Percentiles rank a stretch among this genome's conserved stretches.
Evolutionary conservation across 2,797 vertebrate species (phyloP).

Genomic region (Choloepus didactylus): DNA sequence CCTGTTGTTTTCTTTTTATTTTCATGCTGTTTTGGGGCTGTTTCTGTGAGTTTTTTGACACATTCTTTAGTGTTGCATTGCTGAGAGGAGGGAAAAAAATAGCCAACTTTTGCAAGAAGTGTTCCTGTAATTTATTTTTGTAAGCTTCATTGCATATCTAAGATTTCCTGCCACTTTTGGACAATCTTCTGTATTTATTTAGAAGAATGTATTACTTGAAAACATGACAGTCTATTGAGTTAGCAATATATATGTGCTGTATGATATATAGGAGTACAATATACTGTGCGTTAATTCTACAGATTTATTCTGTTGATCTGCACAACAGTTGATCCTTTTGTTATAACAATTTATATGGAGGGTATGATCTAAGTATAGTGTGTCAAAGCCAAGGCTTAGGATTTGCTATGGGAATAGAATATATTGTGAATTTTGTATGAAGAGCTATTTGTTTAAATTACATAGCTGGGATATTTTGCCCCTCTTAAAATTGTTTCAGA

Average conservation of each 20-base stretch:
- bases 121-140: conserved; percentile 83
- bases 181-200: conserved; percentile 96
- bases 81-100: conserved; percentile 74
- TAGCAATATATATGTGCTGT: conserved; percentile 86
- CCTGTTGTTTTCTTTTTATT: conserved; percentile 78
- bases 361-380: conserved; percentile 83
- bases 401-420: conserved; percentile 86
- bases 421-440: conserved; percentile 88
- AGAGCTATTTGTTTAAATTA: conserved; percentile 87
- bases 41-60: conserved; percentile 91
- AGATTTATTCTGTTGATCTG: conserved; percentile 88
- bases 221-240: conserved; percentile 86
- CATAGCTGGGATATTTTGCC: conserved; percentile 88
- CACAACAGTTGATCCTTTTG: conserved; percentile 87
- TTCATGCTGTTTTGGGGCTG: conserved; percentile 83
- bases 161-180: conserved; percentile 94
- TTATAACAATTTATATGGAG: conserved; percentile 85
- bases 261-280: conserved; percentile 86
- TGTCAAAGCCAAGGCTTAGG: conserved; percentile 87
- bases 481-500: conserved; percentile 87
- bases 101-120: conserved; percentile 78
- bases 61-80: conserved; percentile 86
- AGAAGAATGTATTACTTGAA: conserved; percentile 91
- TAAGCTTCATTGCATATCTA: conserved; percentile 87
- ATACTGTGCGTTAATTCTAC: conserved; percentile 87